Conservation (phyloP, 2,113 vertebrate species). For the Egretta garzetta region DNA sequence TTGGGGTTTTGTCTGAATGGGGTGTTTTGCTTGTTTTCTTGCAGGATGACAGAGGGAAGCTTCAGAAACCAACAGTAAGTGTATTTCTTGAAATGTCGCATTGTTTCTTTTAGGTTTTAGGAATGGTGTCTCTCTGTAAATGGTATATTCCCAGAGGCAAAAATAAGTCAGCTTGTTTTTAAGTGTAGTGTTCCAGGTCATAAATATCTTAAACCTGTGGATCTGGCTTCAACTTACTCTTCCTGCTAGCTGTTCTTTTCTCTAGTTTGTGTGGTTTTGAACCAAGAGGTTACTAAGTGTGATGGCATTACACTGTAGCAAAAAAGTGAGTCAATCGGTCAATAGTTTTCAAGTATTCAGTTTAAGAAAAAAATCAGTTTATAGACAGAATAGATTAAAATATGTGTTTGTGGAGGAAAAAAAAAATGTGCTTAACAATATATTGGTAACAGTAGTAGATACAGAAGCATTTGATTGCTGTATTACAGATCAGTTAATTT, state of each 20-base stretch:
- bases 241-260: not conserved
- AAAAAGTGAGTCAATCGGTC: not conserved
- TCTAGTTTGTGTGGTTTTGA: not conserved
- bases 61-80: constrained; percentile 84
- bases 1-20: not conserved
- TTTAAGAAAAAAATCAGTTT: not conserved
- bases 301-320: not conserved
- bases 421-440: not conserved
- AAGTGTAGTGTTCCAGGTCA: not conserved
- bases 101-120: not conserved
- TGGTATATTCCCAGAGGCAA: not conserved
- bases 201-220: not conserved
- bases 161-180: not conserved
- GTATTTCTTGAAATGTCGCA: not conserved
- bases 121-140: not conserved
- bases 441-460: not conserved
- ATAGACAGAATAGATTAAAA: not conserved
- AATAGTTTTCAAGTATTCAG: not conserved
- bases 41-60: constrained; percentile 88
- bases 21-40: not conserved
- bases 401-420: not conserved
- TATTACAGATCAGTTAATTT: not conserved
- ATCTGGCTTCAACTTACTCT: not conserved
- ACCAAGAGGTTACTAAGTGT: not conserved
- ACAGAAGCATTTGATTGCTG: not conserved